Evolutionary conservation across 2,888 invertebrate genomes (phyloP), one percentile per base, ranked within the genome.

Genomic region (Pseudococcus jackbeardsleyi): DNA sequence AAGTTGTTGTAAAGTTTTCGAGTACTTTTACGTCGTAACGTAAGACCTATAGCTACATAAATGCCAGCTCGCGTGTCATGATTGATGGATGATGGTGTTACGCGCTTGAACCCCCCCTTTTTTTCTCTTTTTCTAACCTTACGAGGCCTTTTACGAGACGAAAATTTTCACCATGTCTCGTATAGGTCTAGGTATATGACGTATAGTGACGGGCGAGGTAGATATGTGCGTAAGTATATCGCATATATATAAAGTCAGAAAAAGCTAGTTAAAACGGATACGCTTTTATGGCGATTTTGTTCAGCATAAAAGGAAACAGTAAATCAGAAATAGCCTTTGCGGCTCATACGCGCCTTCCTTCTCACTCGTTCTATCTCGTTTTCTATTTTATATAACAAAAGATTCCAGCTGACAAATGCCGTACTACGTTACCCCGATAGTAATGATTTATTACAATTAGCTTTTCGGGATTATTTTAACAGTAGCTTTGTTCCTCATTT

Each of bases 361-460:
- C 84, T 84, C 26, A 54, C 54, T 22, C 84, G 84, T 22, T 59
- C 26, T 59, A 19, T 54, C 50, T 54, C 22, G 19, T 48, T 77
- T 79, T 88, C n/a, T 88, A 42, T 87, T n/a, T 48, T 46, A 42
- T 42, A 88, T 46, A 72, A 88, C 77, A 88, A 79, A 79, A 77
- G 88, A 68, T 50, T 79, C 79, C 33, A 88, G 88, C 88, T 88
- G 88, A 88, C 88, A 88, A 88, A 88, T 88, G 88, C 79, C 88
- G 77, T 46, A 42, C 46, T 46, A 54, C 88, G 48, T 59, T n/a
- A 26, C 26, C 54, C 26, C 88, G 88, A 88, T 88, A 77, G 33
- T 88, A 88, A 88, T 88, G 88, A 88, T 88, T 88, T 88, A 88
- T 88, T 77, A 79, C 88, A 54, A 88, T 88, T 88, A 88, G 79